These are phyloP conservation scores for Andrena marginata DNA, from an alignment of 2,888 invertebrate genomes.

Conservation along the genomic window DNA sequence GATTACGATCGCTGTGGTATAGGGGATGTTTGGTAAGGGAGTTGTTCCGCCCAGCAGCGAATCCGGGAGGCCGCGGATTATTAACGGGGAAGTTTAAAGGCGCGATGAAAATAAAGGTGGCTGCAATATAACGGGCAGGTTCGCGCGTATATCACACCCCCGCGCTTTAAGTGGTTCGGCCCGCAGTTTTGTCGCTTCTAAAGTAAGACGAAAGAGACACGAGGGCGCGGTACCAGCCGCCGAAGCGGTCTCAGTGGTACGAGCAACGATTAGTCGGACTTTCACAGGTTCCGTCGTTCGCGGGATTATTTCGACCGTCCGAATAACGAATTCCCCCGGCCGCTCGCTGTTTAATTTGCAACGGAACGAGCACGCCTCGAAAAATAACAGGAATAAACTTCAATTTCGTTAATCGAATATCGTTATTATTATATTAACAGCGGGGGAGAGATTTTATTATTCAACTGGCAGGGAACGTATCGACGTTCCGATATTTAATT, in stretches of 20 bases:
- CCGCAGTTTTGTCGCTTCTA: slow-evolving; percentile 9
- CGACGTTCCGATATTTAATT: too few species aligned
- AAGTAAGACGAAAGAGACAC: slow-evolving; percentile 18
- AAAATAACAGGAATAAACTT: too few species aligned
- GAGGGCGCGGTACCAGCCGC: not conserved
- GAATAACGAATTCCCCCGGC: not conserved
- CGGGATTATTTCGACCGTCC: not conserved
- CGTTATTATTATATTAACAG: too few species aligned
- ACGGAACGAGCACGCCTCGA: too few species aligned
- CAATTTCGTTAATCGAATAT: too few species aligned
- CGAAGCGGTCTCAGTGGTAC: slow-evolving; percentile 32
- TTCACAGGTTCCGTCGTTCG: not conserved
- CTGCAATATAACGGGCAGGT: not conserved
- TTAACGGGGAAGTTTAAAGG: not conserved
- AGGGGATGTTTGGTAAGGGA: not conserved
- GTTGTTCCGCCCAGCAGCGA: not conserved
- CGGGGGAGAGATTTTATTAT: too few species aligned
- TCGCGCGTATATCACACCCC: not conserved
- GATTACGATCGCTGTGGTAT: too few species aligned
- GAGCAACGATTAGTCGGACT: slow-evolving; percentile 14
- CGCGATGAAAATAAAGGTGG: not conserved
- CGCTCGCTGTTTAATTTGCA: too few species aligned
- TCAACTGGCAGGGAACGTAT: too few species aligned
- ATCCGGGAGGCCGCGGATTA: not conserved
- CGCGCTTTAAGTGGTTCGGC: slow-evolving; percentile 27